A percentile compares a stretch with the other conserved stretches of the same genome.
Evolutionary conservation across 2,888 invertebrate genomes (phyloP).

Genomic region (Eupithecia tripunctaria): DNA sequence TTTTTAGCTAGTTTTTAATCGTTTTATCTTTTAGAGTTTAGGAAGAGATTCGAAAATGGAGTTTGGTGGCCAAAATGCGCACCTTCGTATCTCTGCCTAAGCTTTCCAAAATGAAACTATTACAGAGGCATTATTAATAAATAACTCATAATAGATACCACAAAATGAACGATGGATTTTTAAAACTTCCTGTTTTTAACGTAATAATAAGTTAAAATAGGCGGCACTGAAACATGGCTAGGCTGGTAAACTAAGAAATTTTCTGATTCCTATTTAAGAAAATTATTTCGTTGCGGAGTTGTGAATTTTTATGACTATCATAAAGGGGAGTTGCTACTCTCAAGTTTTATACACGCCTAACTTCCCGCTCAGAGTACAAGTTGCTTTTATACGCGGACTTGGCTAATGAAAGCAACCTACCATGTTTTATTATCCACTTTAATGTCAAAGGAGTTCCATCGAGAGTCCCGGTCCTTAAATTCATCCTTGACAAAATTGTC

Average conservation of each 20-base stretch:
- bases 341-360: constrained; percentile 65
- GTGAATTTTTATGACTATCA: constrained; percentile 75
- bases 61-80: no score
- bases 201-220: no score
- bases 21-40: no score
- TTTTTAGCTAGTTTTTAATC: no score
- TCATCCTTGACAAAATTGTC: constrained; percentile 45
- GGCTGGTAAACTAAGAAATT: background rate
- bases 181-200: no score
- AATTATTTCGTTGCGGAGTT: constrained; percentile 44
- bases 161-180: no score
- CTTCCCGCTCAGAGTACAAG: constrained; percentile 43
- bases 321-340: constrained; percentile 69
- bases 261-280: background rate
- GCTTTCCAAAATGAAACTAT: no score
- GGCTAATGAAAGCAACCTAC: constrained; percentile 76
- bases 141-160: no score
- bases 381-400: constrained; percentile 64
- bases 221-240: background rate
- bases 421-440: constrained; percentile 76
- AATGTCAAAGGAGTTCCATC: constrained; percentile 53
- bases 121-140: no score
- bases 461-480: constrained; percentile 46
- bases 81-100: no score
- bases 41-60: no score